Conservation (phyloP, 2,797 vertebrate genomes). For the Loris lydekkerianus region DNA sequence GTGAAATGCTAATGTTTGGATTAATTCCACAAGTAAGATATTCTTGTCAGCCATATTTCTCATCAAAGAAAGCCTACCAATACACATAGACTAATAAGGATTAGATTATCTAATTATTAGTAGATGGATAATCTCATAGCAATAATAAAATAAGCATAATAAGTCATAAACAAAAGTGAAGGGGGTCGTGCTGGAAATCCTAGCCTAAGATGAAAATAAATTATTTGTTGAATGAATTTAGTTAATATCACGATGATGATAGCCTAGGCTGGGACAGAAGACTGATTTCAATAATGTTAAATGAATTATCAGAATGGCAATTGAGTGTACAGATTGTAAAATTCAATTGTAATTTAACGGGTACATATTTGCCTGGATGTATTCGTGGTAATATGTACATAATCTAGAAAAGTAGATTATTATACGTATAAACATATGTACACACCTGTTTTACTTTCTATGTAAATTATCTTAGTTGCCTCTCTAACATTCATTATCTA, state of each 20-base stretch:
- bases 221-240: conserved; percentile 10
- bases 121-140: neutral
- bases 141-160: neutral
- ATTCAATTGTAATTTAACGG: neutral
- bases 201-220: conserved; percentile 11
- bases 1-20: neutral
- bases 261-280: neutral
- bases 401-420: neutral
- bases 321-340: neutral
- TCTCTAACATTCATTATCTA: neutral
- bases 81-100: neutral
- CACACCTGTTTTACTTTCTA: neutral
- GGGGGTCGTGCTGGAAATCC: neutral
- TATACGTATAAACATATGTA: neutral
- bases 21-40: conserved; percentile 30
- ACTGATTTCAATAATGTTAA: conserved; percentile 19
- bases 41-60: neutral
- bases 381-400: neutral
- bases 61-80: neutral
- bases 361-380: neutral
- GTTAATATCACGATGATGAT: conserved; percentile 23
- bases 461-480: neutral
- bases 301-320: neutral
- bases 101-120: neutral
- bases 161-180: neutral